These are phyloP conservation scores for Hirudo medicinalis DNA, from an alignment of 1,140 invertebrate species.

Conservation along the genomic window DNA sequence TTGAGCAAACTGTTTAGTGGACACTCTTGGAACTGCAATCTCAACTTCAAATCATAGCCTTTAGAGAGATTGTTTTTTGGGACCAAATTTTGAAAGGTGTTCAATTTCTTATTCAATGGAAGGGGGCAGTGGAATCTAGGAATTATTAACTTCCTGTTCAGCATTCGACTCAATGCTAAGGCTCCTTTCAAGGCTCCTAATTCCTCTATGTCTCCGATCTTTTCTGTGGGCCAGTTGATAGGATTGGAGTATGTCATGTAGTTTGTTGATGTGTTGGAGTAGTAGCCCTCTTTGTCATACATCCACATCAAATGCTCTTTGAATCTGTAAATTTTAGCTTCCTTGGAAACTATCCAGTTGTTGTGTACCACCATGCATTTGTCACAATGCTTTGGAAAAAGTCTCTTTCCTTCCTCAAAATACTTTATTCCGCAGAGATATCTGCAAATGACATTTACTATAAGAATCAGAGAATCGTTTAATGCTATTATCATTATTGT, in stretches of 20 bases:
- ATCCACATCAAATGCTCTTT: conserved; percentile 19
- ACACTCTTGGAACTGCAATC: conserved; percentile 2
- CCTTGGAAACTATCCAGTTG: conserved; percentile 23
- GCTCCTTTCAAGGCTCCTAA: conserved; percentile 15
- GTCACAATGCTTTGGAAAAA: conserved; percentile 9
- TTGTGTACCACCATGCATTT: conserved; percentile 20
- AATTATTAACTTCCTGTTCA: conserved; percentile 21
- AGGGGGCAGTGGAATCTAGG: conserved; percentile 19
- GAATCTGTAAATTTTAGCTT: conserved; percentile 23
- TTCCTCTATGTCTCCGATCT: neutral
- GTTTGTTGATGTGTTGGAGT: conserved; percentile 4
- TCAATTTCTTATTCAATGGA: neutral
- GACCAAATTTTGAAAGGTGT: neutral
- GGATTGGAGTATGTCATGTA: conserved; percentile 22
- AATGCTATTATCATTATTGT: no score
- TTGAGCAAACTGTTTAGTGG: conserved; percentile 20
- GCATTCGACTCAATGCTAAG: conserved; percentile 12
- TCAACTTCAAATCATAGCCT: neutral
- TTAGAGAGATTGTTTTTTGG: no score
- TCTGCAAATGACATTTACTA: neutral
- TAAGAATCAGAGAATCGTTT: no score
- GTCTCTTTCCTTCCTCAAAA: conserved; percentile 17
- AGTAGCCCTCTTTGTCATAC: conserved; percentile 21
- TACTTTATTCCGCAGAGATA: conserved; percentile 13
- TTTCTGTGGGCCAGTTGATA: neutral